A percentile compares a stretch with the other conserved stretches of the same genome.
Conservation (phyloP, 2,113 vertebrate species). For the Diphyllodes magnificus region DNA sequence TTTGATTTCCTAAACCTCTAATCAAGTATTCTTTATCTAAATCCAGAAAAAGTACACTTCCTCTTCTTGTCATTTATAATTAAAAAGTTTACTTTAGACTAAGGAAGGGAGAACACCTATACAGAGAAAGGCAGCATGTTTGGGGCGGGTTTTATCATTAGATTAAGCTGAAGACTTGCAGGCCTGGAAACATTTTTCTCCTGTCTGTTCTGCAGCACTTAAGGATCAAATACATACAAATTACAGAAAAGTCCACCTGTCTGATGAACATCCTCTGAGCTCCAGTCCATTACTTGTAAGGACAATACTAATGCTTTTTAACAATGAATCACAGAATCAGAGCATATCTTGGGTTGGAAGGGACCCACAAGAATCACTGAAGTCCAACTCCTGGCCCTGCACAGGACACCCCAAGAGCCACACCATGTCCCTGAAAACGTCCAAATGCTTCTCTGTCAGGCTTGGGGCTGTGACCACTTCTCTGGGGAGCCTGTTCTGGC, state of each 20-base stretch:
- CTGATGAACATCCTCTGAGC: not conserved
- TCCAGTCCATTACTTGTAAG: not conserved
- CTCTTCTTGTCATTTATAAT: not conserved
- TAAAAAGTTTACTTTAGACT: not conserved
- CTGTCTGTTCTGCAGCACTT: not conserved
- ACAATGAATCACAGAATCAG: not conserved
- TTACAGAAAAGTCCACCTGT: not conserved
- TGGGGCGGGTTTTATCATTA: not conserved
- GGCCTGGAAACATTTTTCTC: not conserved
- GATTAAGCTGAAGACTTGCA: not conserved
- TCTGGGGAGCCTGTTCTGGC: not conserved
- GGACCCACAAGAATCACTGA: not conserved
- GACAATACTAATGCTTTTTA: not conserved
- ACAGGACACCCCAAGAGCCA: not conserved
- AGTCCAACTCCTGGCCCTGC: not conserved
- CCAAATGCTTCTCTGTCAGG: not conserved
- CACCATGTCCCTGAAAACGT: not conserved
- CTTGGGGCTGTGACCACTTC: not conserved
- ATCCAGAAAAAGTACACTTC: not conserved
- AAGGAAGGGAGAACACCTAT: not conserved
- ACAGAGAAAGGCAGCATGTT: not conserved
- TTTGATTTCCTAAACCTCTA: not conserved
- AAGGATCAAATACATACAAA: not conserved
- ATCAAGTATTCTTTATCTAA: not conserved
- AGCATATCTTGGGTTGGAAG: not conserved